A percentile compares a stretch with the other conserved stretches of the same genome.
Conservation (phyloP, 1,140 invertebrate species). For the Drosophila micromelanica region DNA sequence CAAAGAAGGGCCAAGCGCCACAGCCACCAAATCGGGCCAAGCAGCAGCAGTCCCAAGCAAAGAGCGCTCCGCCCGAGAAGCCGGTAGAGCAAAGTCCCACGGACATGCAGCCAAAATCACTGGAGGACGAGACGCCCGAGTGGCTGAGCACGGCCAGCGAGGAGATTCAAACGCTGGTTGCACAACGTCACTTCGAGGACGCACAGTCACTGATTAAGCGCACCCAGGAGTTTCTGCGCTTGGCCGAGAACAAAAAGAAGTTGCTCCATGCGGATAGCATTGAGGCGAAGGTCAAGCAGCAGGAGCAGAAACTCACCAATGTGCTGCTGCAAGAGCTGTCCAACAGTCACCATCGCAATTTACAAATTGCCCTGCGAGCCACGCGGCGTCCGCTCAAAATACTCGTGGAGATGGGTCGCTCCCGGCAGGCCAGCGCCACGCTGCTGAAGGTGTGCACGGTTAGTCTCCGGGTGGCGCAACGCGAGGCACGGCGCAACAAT, state of each 20-base stretch:
- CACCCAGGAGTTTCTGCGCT: constrained; percentile 87
- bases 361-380: constrained; percentile 96
- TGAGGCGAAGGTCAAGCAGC: constrained; percentile 88
- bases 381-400: constrained; percentile 92
- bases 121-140: constrained; percentile 89
- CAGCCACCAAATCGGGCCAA: constrained; percentile 88
- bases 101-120: constrained; percentile 84
- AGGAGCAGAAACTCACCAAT: constrained; percentile 91
- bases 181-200: constrained; percentile 98
- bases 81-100: constrained; percentile 55
- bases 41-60: constrained; percentile 84
- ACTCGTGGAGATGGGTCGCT: constrained; percentile 89
- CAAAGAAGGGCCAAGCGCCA: constrained; percentile 76
- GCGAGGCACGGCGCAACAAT: constrained; percentile 81
- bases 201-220: constrained; percentile 94
- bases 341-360: constrained; percentile 93
- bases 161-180: constrained; percentile 97
- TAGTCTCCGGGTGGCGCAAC: constrained; percentile 73
- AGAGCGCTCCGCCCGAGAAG: constrained; percentile 63
- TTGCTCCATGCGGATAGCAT: constrained; percentile 53
- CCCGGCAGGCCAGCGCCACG: constrained; percentile 67
- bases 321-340: constrained; percentile 95
- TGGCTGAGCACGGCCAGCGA: constrained; percentile 97
- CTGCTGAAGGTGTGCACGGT: constrained; percentile 75
- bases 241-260: constrained; percentile 55